Evolutionary conservation across 2,888 invertebrate genomes (phyloP), one percentile per base, ranked within the genome.

Genomic region (Homarus gammarus): DNA sequence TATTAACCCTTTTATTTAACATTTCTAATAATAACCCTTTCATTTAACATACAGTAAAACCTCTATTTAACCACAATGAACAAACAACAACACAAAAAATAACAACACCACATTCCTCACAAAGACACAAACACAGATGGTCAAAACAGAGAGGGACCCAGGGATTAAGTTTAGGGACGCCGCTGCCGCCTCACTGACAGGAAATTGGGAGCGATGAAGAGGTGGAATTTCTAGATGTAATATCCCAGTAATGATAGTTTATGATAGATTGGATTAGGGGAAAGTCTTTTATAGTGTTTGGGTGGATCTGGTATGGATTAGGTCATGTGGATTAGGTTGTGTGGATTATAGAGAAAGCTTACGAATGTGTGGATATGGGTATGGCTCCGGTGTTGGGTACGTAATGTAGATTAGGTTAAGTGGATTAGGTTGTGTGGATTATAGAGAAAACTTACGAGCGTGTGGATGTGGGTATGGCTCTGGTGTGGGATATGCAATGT

Each of bases 181-280:
- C 49, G 12, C n/a, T 49, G 27, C 33, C 5, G 6, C 5, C 22
- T 0, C 72, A 5, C 27, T 15, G 56, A 56, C 33, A 36, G 56
- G 77, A 56, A 79, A 56, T 61, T 38, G 61, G 18, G 51, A 38
- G 40, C n/a, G 56, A 78, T 36, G 38, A 38, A 79, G 38, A 10
- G 51, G 79, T 38, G 56, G 64, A 79, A 61, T 61, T 18, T n/a
- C 1, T n/a, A 31, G 1, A 79, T n/a, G 38, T 33, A 79, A 79
- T 64, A 22, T n/a, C 38, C 18, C 36, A 38, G 61, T 61, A 10
- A 61, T n/a, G 61, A 61, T 38, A 15, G 33, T 10, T 79, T 38
- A 38, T 49, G 36, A 36, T 38, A 36, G 51, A 78, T 33, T 51
- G 36, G 51, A 56, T 18, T 56, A 56, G 2, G 22, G 18, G 18